These are phyloP conservation scores for Parazoanthus darwini DNA, from an alignment of 92 coral and sea anemone species.

Conservation along the genomic window DNA sequence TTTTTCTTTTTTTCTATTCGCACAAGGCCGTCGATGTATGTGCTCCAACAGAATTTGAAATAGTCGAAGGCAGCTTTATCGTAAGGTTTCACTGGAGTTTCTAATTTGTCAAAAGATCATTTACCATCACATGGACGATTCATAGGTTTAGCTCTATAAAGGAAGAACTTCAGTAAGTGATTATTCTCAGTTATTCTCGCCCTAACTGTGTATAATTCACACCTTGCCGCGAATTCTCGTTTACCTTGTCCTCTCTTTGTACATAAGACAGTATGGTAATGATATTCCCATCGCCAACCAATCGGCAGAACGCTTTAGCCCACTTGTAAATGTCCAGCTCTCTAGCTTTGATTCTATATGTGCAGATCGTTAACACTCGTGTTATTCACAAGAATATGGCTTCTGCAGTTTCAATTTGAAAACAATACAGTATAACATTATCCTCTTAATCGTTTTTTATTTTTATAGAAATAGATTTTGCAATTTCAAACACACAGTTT, in stretches of 20 bases:
- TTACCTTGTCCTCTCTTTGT: not conserved
- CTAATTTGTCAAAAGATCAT: not conserved
- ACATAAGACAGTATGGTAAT: conserved; percentile 9
- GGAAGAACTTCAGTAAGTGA: not conserved
- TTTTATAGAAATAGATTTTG: not conserved
- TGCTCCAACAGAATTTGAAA: not conserved
- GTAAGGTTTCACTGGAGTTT: no score
- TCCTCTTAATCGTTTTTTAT: not conserved
- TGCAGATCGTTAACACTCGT: not conserved
- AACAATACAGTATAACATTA: not conserved
- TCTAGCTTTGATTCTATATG: not conserved
- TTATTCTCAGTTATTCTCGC: not conserved
- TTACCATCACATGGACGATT: not conserved
- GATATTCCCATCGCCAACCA: conserved; percentile 5
- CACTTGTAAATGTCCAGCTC: not conserved
- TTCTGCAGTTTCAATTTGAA: not conserved
- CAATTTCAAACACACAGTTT: not conserved
- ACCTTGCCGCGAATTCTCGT: not conserved
- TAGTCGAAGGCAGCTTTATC: not conserved
- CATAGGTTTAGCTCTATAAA: no score
- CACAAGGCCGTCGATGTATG: not conserved
- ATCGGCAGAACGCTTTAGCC: not conserved
- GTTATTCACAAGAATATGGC: not conserved
- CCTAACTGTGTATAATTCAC: not conserved
- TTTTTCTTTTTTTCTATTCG: not conserved